Evolutionary conservation across 2,797 vertebrate genomes (phyloP).

Genomic region (Schizothorax lantsangensis): DNA sequence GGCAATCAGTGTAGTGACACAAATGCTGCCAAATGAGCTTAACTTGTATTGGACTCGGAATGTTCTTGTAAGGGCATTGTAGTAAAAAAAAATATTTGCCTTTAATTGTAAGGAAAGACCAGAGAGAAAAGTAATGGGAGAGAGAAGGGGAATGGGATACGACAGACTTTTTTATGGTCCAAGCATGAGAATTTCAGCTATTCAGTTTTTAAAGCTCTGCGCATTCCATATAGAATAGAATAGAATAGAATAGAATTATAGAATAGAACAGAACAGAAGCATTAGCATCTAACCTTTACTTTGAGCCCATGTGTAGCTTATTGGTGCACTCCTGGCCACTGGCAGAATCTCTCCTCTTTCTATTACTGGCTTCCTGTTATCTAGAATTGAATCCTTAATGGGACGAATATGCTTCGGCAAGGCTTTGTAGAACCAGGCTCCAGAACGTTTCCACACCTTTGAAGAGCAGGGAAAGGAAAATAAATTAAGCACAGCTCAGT

Average conservation of each 20-base stretch:
- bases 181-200: neutral
- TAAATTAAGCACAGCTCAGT: neutral
- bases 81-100: too few relatives aligned
- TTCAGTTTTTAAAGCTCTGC: neutral
- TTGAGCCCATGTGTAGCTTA: slow-evolving; percentile 81
- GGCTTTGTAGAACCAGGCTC: slow-evolving; percentile 88
- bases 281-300: slow-evolving; percentile 78
- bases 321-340: slow-evolving; percentile 48
- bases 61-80: neutral
- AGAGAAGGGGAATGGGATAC: neutral
- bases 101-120: neutral
- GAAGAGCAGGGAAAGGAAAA: slow-evolving; percentile 35
- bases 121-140: neutral
- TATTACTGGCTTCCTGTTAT: slow-evolving; percentile 54
- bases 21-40: neutral
- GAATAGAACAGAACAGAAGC: neutral
- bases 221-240: neutral
- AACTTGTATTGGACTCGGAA: neutral
- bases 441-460: slow-evolving; percentile 89
- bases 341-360: slow-evolving; percentile 55
- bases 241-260: neutral
- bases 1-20: neutral
- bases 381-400: slow-evolving; percentile 68
- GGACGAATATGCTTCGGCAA: slow-evolving; percentile 84
- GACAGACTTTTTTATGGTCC: neutral